A percentile compares a stretch with the other conserved stretches of the same genome.
These are phyloP conservation scores for Oscheius sp. DNA, from an alignment of 2,888 invertebrate species.

Conservation along the genomic window DNA sequence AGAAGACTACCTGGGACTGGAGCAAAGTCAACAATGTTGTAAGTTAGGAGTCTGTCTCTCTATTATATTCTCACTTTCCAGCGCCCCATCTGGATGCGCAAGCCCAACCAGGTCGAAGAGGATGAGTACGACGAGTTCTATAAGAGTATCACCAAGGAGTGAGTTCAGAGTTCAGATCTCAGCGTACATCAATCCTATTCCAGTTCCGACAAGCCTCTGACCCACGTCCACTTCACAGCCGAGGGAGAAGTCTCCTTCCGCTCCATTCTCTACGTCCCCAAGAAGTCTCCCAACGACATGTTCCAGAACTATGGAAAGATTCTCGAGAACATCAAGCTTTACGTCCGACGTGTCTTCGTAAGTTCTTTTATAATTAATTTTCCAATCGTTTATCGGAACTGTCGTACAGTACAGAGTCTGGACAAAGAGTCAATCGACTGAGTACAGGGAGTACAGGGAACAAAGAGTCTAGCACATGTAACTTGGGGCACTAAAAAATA, in stretches of 20 bases:
- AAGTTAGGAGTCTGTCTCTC: no score
- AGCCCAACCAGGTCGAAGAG: conserved; percentile 76
- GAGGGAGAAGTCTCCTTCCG: conserved; percentile 99
- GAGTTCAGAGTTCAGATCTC: no score
- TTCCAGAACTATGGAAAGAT: conserved; percentile 79
- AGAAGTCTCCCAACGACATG: conserved; percentile 88
- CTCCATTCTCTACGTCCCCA: conserved; percentile 92
- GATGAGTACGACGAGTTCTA: conserved; percentile 93
- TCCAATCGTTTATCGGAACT: no score
- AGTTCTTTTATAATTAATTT: no score
- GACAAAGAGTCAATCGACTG: no score
- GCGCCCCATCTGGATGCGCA: conserved; percentile 98
- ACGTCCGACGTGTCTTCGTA: conserved; percentile 92
- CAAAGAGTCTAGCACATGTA: no score
- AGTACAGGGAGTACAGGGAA: no score
- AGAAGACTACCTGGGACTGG: conserved; percentile 99
- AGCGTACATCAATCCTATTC: no score
- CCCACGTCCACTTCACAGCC: conserved; percentile 86
- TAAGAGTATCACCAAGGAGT: conserved; percentile 87
- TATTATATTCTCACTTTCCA: no score
- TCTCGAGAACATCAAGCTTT: conserved; percentile 79
- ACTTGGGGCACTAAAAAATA: no score
- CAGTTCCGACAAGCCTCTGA: conserved; percentile 66
- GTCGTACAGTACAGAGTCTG: no score
- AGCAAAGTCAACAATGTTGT: conserved; percentile 89